phyloP scores from a whole-genome alignment of 2,888 invertebrate species.

The Synanthedon myopaeformis region DNA sequence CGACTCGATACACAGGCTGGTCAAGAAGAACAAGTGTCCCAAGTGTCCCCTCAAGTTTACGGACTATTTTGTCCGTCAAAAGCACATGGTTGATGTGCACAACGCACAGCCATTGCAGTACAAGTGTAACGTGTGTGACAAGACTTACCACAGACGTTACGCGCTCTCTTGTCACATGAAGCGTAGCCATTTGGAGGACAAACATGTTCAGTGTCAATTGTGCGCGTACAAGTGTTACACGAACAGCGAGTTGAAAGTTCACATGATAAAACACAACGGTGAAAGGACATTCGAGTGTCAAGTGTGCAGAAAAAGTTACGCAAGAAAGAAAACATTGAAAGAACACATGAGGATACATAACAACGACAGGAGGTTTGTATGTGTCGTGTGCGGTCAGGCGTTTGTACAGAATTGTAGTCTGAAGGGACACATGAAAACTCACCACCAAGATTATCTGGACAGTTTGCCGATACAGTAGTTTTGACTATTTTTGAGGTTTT shows the following conservation, averaged over 20 bases:
- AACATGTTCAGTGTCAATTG: conserved; percentile 28
- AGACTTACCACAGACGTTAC: conserved; percentile 21
- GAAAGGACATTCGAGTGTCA: conserved; percentile 34
- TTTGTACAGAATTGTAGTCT: conserved; percentile 61
- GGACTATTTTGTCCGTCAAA: conserved; percentile 25
- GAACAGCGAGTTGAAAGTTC: conserved; percentile 22
- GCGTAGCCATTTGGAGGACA: conserved; percentile 39
- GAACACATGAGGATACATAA: conserved; percentile 38
- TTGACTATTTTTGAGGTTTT: not conserved
- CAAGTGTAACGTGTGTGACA: conserved; percentile 19
- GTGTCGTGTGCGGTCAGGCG: conserved; percentile 50
- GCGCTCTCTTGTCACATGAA: conserved; percentile 43
- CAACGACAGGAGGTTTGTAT: conserved; percentile 43
- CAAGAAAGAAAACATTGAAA: conserved; percentile 31
- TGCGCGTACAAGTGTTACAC: conserved; percentile 41
- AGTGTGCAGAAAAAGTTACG: conserved; percentile 45
- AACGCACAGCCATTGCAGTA: conserved; percentile 13
- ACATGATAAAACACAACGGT: conserved; percentile 29
- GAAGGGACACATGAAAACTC: conserved; percentile 53
- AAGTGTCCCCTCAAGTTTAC: conserved; percentile 25
- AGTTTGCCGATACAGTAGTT: not conserved
- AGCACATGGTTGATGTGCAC: conserved; percentile 24
- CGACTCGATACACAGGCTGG: conserved; percentile 20
- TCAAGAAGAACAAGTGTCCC: conserved; percentile 24
- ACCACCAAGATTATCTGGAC: conserved; percentile 23